Base-by-base conservation (phyloP, 2,113 vertebrate species). In the Brachypodius melanocephalos region DNA sequence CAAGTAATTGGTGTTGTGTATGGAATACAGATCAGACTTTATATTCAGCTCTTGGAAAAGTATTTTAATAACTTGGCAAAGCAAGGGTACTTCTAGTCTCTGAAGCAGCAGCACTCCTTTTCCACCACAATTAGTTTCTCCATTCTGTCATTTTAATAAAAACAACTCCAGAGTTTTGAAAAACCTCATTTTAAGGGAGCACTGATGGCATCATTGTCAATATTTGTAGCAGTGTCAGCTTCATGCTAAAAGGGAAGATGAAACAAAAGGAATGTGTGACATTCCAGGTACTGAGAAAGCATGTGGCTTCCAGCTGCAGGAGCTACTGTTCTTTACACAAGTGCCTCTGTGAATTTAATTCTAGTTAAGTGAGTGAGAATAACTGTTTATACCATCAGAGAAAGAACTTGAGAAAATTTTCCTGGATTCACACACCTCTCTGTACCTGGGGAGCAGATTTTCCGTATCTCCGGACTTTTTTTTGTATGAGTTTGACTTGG, bases 321-420 rank as follows among this genome's bases (percentile, higher is more conserved):
- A 81, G 73, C 93, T 97, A 84, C 97, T 94, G 95, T 96, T 96
- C 73, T 87, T 95, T 85, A 51, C 43, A n/a, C 43, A 31, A 21
- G n/a, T 76, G 62, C 68, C 85, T 92, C 89, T 93, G 82, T 62
- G 90, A 93, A 95, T 90, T 69, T 81, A 46, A 21, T 94, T 94
- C 49, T 87, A 42, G 68, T 90, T 78, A 71, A 93, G n/a, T 91
- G 81, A 93, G 79, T 95, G 93, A 96, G 94, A 95, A 72, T 92
- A 90, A 71, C 95, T 97, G 96, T 89, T 97, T 92, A 96, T 97
- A 82, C 83, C 85, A 96, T 97, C 87, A 97, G 69, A 91, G 85
- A 94, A 79, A 82, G 42, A 94, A 95, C 85, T 79, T 86, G 93
- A 97, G 85, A 91, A 95, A 92, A 93, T 94, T 94, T 90, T 94